phyloP scores from a whole-genome alignment of 2,888 invertebrate genomes.

The Deroplatys truncata region DNA sequence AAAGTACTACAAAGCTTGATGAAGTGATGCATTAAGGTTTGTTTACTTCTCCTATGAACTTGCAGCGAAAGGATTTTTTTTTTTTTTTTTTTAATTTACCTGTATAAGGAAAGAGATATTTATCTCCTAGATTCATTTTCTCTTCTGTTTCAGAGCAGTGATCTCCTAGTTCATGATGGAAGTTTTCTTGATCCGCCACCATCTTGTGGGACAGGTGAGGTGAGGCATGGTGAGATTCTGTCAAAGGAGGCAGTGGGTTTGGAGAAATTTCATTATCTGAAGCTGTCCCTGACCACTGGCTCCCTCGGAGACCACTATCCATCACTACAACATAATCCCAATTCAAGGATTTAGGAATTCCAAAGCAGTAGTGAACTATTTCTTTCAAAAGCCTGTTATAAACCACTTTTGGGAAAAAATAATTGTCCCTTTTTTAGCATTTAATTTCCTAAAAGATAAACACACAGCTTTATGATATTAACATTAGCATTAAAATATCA shows the following conservation, averaged over 20 bases:
- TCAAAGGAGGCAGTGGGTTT: constrained; percentile 17
- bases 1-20: too few species aligned
- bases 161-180: constrained; percentile 33
- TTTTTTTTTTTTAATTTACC: constrained; percentile 46
- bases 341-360: constrained; percentile 35
- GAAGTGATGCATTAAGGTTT: too few species aligned
- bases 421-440: too few species aligned
- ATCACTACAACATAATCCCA: constrained; percentile 7
- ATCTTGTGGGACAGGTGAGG: constrained; percentile 24
- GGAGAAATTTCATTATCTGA: constrained; percentile 61
- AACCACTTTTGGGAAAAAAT: too few species aligned
- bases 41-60: too few species aligned
- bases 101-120: constrained; percentile 81
- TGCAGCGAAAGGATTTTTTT: too few species aligned
- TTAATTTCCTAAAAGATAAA: too few species aligned
- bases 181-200: constrained; percentile 32
- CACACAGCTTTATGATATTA: too few species aligned
- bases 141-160: constrained; percentile 60
- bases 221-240: constrained; percentile 10
- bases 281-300: constrained; percentile 75
- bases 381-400: too few species aligned
- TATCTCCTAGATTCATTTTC: constrained; percentile 61
- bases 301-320: constrained; percentile 40
- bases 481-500: too few species aligned
- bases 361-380: constrained; percentile 4